phyloP scores from a whole-genome alignment of 2,113 vertebrate species.

The Oreochromis niloticus region DNA sequence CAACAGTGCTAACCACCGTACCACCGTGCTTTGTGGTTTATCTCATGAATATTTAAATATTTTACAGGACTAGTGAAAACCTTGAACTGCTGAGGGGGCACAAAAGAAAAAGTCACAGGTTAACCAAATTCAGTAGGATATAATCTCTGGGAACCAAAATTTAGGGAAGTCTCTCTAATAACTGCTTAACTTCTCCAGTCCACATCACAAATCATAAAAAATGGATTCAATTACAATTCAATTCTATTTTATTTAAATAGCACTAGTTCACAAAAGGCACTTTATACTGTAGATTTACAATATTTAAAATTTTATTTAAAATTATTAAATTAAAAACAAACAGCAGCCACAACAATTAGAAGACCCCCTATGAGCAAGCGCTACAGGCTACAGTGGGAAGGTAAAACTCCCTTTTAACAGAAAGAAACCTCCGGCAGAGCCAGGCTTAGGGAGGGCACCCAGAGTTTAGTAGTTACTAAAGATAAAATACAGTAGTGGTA shows the following conservation, averaged over 20 bases:
- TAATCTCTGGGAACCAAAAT: neutral
- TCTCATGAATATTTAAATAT: neutral
- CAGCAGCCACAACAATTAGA: neutral
- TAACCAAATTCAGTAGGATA: rapidly evolving
- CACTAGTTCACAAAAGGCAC: neutral
- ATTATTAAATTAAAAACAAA: neutral
- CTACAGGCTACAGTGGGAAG: neutral
- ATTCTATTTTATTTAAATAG: neutral
- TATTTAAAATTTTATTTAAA: neutral
- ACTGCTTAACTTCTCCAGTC: neutral
- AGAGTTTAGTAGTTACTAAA: neutral
- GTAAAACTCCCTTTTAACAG: neutral
- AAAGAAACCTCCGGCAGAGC: neutral
- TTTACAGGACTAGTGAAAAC: neutral
- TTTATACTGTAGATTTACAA: neutral
- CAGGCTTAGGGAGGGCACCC: neutral
- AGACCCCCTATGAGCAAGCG: neutral
- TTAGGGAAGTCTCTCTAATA: neutral
- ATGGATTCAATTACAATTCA: rapidly evolving
- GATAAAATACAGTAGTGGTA: neutral
- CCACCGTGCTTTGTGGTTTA: neutral
- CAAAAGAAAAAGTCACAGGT: neutral
- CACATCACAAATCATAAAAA: neutral
- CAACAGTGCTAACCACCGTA: rapidly evolving
- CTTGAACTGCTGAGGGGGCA: neutral